Evolutionary conservation across 2,888 invertebrate species (phyloP), one percentile per base, ranked within the genome.

Genomic region (Terebella lapidaria): DNA sequence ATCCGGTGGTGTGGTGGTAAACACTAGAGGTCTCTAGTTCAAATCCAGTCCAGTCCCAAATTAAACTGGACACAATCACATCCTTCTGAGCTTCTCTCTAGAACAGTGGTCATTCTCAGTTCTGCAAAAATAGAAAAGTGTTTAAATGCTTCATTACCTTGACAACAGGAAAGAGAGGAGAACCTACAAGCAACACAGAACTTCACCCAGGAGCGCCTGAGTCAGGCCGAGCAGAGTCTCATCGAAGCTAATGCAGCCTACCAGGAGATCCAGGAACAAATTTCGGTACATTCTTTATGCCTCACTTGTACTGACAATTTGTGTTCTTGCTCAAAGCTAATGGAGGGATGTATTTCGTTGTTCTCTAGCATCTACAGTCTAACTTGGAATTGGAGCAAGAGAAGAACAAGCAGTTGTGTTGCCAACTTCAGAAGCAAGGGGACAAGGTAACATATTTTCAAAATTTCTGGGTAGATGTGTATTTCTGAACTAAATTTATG

Each of bases 351-450:
- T n/a, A n/a, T n/a, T n/a, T n/a, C n/a, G n/a, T n/a, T n/a, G n/a
- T n/a, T n/a, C n/a, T n/a, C n/a, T n/a, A n/a, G n/a, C n/a, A n/a
- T n/a, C n/a, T n/a, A n/a, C n/a, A n/a, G n/a, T n/a, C n/a, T n/a
- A n/a, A 35, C 24, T 24, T 54, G 28, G 54, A 54, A 25, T 46
- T 54, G 24, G 54, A 54, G 10, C 46, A 45, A 15, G 15, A 20
- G 3, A 54, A 28, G 27, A 47, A 54, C 27, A 22, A 54, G 25
- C 54, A 59, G 29, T 54, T 59, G 2, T 28, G 46, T 15, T 29
- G 30, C 10, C 59, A 59, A 25, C 42, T 59, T 24, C 59, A 59
- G 27, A 54, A 59, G 24, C 29, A 59, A 18, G 59, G 54, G 20
- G 54, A 57, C 20, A 47, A 57, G 57, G 57, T 57, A 57, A n/a